Evolutionary conservation across 2,113 vertebrate species (phyloP).

Genomic region (Solea solea): DNA sequence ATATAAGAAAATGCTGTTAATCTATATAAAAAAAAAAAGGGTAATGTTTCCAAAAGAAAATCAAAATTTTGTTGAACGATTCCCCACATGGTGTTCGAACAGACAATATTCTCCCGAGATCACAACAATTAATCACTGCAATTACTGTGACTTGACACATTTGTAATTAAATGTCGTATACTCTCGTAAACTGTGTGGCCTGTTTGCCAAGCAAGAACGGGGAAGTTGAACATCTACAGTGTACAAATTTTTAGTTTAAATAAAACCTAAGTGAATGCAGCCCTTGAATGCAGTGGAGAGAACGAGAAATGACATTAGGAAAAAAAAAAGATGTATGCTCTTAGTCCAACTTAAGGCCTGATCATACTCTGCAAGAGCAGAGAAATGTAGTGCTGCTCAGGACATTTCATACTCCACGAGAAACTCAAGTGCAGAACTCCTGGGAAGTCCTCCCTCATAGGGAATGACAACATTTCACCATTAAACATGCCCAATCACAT

Average conservation of each 20-base stretch:
- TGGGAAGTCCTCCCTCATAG: no score
- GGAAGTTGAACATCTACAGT: conserved; percentile 59
- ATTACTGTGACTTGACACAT: conserved; percentile 68
- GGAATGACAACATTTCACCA: no score
- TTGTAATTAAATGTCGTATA: conserved; percentile 75
- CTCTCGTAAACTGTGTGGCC: conserved; percentile 43
- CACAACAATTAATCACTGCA: conserved; percentile 71
- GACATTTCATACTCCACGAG: no score
- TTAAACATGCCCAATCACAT: no score
- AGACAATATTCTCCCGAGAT: conserved; percentile 60
- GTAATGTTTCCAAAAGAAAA: background rate
- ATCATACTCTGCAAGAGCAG: no score
- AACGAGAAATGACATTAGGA: conserved; percentile 42
- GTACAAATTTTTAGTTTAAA: conserved; percentile 77
- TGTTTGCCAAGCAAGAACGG: conserved; percentile 67
- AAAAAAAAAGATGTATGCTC: conserved; percentile 31
- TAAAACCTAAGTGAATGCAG: conserved; percentile 59
- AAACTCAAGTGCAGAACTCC: no score
- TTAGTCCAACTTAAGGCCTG: background rate
- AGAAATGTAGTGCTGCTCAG: no score
- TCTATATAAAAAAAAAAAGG: background rate
- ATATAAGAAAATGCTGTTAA: background rate
- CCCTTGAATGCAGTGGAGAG: conserved; percentile 38
- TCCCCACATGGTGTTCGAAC: conserved; percentile 38
- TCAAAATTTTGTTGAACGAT: background rate